A percentile compares a stretch with the other conserved stretches of the same genome.
phyloP scores from a whole-genome alignment of 2,888 invertebrate species.

The Leptogaster cylindrica region DNA sequence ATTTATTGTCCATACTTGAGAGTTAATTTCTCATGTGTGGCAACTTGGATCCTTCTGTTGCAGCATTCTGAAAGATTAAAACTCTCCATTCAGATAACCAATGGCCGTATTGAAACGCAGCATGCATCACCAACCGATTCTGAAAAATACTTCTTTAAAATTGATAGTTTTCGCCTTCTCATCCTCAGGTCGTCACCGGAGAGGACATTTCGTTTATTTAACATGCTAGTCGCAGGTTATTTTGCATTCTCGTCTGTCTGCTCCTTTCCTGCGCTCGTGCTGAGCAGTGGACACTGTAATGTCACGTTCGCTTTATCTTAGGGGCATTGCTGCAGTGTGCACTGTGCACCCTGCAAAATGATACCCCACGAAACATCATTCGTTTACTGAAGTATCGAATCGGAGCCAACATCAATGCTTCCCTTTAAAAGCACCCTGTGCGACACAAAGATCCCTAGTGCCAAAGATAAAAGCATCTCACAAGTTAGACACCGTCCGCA shows the following conservation, averaged over 20 bases:
- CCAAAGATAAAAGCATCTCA: too few species aligned
- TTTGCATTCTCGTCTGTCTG: constrained; percentile 3
- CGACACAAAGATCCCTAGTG: too few species aligned
- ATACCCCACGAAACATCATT: constrained; percentile 2
- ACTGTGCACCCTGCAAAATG: not conserved
- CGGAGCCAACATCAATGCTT: constrained; percentile 10
- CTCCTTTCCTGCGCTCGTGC: too few species aligned
- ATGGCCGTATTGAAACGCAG: too few species aligned
- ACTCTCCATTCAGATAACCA: too few species aligned
- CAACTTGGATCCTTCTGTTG: not conserved
- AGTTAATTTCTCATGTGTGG: constrained; percentile 25
- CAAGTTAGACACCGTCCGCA: too few species aligned
- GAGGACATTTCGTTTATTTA: not conserved
- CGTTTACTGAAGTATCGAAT: not conserved
- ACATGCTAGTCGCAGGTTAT: not conserved
- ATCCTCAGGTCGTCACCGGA: too few species aligned
- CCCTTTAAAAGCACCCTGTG: too few species aligned
- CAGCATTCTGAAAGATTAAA: not conserved
- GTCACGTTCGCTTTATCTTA: constrained; percentile 10
- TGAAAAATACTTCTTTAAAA: too few species aligned
- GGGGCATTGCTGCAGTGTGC: not conserved
- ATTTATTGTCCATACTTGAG: constrained; percentile 18
- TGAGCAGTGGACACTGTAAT: not conserved
- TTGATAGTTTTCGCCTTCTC: too few species aligned
- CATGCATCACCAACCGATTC: too few species aligned